Evolutionary conservation across 1,140 invertebrate species (phyloP), one percentile per base, ranked within the genome.

Genomic region (Himalopsyche phryganea): DNA sequence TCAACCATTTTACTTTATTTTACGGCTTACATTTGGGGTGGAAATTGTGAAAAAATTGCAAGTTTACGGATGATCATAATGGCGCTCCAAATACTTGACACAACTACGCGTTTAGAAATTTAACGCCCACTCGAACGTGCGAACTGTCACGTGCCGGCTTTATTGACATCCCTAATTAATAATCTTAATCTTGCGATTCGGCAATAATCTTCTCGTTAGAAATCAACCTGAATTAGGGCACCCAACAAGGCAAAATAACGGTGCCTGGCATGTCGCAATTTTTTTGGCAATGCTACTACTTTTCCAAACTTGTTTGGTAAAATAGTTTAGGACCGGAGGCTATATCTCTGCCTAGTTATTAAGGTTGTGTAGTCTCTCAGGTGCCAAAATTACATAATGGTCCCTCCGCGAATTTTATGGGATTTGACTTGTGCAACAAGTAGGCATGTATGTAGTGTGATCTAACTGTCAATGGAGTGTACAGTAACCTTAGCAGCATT

Each of bases 351-450:
- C 73, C 69, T 73, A 77, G 74, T 72, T 73, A 74, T 73, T 73
- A 66, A 75, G 74, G 72, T 73, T 73, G 67, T 72, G 70, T 66
- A 68, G 63, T 68, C 72, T 70, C 69, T 74, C 72, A 69, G 72
- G 74, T 72, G 75, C 66, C 66, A 75, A 77, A 76, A 76, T 77
- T 77, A 77, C 74, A 77, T 77, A 77, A 77, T 77, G 73, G 75
- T 75, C 72, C 48, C 56, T 51, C 28, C 20, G 33, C 56, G 40
- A 35, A 70, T 69, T 71, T 76, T 71, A 72, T 32, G 41, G 40
- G 68, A 70, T 67, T 73, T 71, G 66, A 68, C 71, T 66, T 73
- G 73, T 74, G 75, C 75, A 77, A 77, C 75, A 77, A 77, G 75
- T 77, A 76, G 75, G 76, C 74, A 75, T 76, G 73, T 76, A 48